Conservation (phyloP, 2,888 invertebrate species). For the Noctuana brunneofusca region DNA sequence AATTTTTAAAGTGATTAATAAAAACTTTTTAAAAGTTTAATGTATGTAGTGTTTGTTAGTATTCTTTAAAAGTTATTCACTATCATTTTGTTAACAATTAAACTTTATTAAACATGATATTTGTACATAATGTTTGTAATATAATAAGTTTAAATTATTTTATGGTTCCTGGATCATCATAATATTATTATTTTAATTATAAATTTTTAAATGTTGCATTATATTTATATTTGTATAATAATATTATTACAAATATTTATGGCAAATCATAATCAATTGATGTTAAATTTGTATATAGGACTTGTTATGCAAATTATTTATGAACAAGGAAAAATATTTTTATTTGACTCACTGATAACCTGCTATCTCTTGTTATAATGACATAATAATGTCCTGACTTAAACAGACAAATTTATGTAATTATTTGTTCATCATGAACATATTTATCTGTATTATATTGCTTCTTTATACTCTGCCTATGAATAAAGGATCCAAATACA, state of each 20-base stretch:
- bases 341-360: constrained; percentile 9
- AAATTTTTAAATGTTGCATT: no score
- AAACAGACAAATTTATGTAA: constrained; percentile 2
- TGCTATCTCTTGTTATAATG: constrained; percentile 15
- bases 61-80: not conserved
- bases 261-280: not conserved
- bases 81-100: not conserved
- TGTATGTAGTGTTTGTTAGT: not conserved
- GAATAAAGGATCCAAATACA: no score
- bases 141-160: not conserved
- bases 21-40: constrained; percentile 18
- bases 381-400: constrained; percentile 17
- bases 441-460: no score
- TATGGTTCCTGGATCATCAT: not conserved
- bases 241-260: not conserved
- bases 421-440: no score
- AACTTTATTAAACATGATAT: not conserved
- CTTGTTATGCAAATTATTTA: not conserved
- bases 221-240: not conserved
- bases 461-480: no score
- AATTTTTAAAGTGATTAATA: not conserved
- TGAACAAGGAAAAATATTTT: constrained; percentile 2
- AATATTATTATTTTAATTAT: no score
- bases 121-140: not conserved
- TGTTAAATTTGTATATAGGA: not conserved